Conservation (phyloP, 2,113 vertebrate species). For the Miniopterus natalensis region DNA sequence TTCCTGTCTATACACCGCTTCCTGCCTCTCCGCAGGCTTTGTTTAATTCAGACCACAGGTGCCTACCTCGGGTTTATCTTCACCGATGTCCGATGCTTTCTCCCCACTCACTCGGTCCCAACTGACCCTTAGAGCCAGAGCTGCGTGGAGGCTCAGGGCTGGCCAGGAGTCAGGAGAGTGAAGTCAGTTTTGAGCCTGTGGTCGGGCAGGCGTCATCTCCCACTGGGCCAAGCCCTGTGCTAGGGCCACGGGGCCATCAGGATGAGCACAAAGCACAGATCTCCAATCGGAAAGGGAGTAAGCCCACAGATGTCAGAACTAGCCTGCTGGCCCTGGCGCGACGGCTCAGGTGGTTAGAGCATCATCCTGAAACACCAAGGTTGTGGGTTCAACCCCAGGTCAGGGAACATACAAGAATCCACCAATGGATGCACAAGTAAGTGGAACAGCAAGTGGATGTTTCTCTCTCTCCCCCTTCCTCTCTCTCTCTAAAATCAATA, state of each 20-base stretch:
- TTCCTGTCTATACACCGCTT: neutral
- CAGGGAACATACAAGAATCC: too few species aligned
- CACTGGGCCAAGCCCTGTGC: neutral
- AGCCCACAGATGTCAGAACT: neutral
- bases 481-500: neutral
- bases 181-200: neutral
- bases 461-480: neutral
- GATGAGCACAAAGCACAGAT: neutral
- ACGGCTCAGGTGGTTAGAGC: too few species aligned
- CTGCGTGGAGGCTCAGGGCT: neutral
- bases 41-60: neutral
- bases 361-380: too few species aligned
- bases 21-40: neutral
- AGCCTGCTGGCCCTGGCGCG: too few species aligned
- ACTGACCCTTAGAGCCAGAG: neutral
- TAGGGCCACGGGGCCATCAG: fast-evolving
- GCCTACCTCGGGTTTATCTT: fast-evolving
- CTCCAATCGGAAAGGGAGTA: neutral
- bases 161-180: too few species aligned
- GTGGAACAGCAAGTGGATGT: too few species aligned
- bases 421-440: too few species aligned
- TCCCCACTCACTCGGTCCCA: neutral
- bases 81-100: neutral
- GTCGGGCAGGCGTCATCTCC: neutral
- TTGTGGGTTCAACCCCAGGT: too few species aligned